A percentile compares a stretch with the other conserved stretches of the same genome.
These are phyloP conservation scores for Monoplex corrugatus DNA, from an alignment of 2,888 invertebrate genomes.

Conservation along the genomic window DNA sequence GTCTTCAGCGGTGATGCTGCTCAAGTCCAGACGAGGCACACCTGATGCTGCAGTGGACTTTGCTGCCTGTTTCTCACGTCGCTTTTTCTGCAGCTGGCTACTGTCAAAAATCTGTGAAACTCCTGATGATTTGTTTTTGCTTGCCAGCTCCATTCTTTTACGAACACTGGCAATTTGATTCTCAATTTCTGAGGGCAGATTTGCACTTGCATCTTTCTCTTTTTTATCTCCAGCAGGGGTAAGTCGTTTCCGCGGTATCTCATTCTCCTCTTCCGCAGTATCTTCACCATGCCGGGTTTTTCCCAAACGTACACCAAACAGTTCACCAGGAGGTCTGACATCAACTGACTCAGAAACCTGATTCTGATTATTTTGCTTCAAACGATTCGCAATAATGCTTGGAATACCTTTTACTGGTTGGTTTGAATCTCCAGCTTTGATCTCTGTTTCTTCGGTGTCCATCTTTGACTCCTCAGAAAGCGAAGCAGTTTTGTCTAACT, in stretches of 20 bases:
- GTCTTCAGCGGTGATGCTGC: conserved; percentile 64
- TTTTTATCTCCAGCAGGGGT: conserved; percentile 18
- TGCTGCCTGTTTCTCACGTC: conserved; percentile 51
- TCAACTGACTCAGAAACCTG: not conserved
- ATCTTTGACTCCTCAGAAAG: conserved; percentile 1
- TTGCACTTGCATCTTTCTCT: not conserved
- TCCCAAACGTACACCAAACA: conserved; percentile 44
- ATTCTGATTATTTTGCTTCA: conserved; percentile 58
- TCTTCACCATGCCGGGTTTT: conserved; percentile 43
- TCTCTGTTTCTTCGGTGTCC: conserved; percentile 7
- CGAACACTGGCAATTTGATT: conserved; percentile 54
- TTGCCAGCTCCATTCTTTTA: conserved; percentile 49
- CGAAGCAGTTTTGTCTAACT: conserved; percentile 27
- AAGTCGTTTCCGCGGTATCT: conserved; percentile 47
- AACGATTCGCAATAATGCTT: conserved; percentile 64
- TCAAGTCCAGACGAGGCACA: conserved; percentile 67
- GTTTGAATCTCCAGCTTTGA: conserved; percentile 28
- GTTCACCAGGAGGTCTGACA: conserved; percentile 28
- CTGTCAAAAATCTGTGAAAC: conserved; percentile 60
- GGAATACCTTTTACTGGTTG: conserved; percentile 67
- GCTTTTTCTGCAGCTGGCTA: conserved; percentile 57
- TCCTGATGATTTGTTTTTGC: conserved; percentile 45
- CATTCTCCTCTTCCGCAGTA: conserved; percentile 16
- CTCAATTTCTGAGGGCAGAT: conserved; percentile 50
- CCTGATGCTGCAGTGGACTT: conserved; percentile 23